These are phyloP conservation scores for Agonopterix alstromeriana DNA, from an alignment of 2,888 invertebrate genomes.

Conservation along the genomic window DNA sequence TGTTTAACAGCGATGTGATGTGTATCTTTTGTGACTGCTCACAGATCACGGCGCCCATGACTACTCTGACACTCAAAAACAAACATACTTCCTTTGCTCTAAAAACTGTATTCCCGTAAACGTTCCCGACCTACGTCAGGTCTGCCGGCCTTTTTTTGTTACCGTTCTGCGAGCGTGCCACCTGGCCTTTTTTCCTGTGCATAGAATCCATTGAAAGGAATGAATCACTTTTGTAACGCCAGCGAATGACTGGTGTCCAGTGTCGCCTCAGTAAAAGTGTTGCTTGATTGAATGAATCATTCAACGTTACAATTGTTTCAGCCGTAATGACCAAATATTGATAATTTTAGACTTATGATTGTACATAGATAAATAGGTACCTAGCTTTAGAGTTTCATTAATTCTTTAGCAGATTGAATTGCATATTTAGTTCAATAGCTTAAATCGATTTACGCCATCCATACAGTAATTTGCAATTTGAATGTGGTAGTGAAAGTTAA, in stretches of 20 bases:
- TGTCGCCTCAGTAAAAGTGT: constrained; percentile 20
- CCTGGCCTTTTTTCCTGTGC: constrained; percentile 67
- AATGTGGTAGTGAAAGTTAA: no score
- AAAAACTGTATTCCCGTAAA: constrained; percentile 33
- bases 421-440: no score
- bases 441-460: no score
- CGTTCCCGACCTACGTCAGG: constrained; percentile 29
- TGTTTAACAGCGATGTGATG: constrained; percentile 61
- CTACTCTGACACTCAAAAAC: constrained; percentile 35
- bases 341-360: no score
- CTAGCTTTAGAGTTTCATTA: no score
- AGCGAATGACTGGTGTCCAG: constrained; percentile 35
- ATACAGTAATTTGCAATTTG: no score
- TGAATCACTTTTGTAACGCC: constrained; percentile 55
- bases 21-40: constrained; percentile 50
- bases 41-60: constrained; percentile 43
- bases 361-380: no score
- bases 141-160: constrained; percentile 51
- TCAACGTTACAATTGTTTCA: not conserved
- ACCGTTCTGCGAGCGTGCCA: constrained; percentile 57
- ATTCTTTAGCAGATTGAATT: no score
- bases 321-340: not conserved
- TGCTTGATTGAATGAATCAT: constrained; percentile 31
- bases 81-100: constrained; percentile 27
- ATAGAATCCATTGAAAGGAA: constrained; percentile 53